Evolutionary conservation across 2,888 invertebrate genomes (phyloP), one percentile per base, ranked within the genome.

Genomic region (Torymus aiolomorphi): DNA sequence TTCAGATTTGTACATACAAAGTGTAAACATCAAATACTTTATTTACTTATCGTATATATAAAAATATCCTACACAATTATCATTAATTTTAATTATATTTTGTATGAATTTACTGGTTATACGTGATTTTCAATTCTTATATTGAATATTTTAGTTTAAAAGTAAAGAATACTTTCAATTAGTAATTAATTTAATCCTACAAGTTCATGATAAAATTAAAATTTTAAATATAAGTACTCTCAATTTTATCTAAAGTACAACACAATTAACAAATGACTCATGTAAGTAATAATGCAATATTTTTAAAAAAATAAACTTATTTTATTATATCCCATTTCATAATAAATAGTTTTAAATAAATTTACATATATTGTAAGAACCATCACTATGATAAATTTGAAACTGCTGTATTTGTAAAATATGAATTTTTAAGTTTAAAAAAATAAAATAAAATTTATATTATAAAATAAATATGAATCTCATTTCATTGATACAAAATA

Each of bases 401-500:
- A 8, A 0, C 54, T 24, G 11, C 51, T 61, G 4, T 71, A 57
- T 61, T 71, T 71, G n/a, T 59, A 70, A 71, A 51, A 31, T 2
- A 10, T 13, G 14, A 65, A 63, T 31, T 62, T 54, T n/a, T 52
- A 18, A 42, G 18, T 76, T 54, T 20, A 62, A 56, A n/a, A n/a
- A n/a, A n/a, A n/a, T n/a, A 42, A 56, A 8, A 70, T 31, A 51
- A 52, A 51, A 49, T 76, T 63, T 12, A 31, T 31, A 31, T 59
- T 11, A 2, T 56, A 61, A 12, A 54, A 31, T 11, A 24, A 49
- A 62, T 2, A 56, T 63, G 42, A 61, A 67, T 72, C 24, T 63
- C 56, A 49, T 52, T 65, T n/a, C 57, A 75, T 18, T 51, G 8
- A 20, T 31, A 31, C 31, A 24, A 51, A 67, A 72, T 76, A 80